Conservation (phyloP, 2,888 invertebrate genomes). For the Meghimatium bilineatum region DNA sequence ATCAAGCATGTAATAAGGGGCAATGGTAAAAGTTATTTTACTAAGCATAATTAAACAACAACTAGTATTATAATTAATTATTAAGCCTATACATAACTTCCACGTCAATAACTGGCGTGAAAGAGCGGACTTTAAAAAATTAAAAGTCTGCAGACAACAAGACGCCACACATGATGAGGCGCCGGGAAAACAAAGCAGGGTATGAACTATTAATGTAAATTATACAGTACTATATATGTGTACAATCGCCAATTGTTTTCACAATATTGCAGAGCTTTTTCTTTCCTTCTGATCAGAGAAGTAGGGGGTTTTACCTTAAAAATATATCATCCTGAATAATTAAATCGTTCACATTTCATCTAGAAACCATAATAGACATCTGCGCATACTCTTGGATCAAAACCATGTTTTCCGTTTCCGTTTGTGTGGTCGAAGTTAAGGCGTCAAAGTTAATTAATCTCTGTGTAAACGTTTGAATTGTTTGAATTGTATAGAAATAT, state of each 20-base stretch:
- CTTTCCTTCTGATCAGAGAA: background rate
- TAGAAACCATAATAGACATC: conserved; percentile 32
- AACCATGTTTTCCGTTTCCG: conserved; percentile 18
- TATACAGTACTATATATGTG: background rate
- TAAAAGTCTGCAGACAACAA: conserved; percentile 5
- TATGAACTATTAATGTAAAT: background rate
- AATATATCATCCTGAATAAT: conserved; percentile 4
- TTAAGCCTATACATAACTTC: no score
- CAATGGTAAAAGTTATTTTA: background rate
- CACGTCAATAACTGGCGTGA: no score
- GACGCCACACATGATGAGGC: background rate
- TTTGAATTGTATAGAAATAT: no score
- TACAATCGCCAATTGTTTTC: background rate
- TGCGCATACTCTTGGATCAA: conserved; percentile 18
- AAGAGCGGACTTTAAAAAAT: background rate
- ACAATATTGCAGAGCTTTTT: background rate
- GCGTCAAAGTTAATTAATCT: no score
- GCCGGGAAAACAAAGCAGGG: background rate
- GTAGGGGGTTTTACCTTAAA: conserved; percentile 12
- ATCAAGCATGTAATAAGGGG: no score
- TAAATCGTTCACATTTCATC: background rate
- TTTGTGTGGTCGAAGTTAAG: background rate
- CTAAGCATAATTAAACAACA: background rate
- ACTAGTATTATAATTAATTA: no score
- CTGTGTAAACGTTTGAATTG: no score